A percentile compares a stretch with the other conserved stretches of the same genome.
Evolutionary conservation across 2,888 invertebrate genomes (phyloP).

Genomic region (Sinohyriopsis cumingii): DNA sequence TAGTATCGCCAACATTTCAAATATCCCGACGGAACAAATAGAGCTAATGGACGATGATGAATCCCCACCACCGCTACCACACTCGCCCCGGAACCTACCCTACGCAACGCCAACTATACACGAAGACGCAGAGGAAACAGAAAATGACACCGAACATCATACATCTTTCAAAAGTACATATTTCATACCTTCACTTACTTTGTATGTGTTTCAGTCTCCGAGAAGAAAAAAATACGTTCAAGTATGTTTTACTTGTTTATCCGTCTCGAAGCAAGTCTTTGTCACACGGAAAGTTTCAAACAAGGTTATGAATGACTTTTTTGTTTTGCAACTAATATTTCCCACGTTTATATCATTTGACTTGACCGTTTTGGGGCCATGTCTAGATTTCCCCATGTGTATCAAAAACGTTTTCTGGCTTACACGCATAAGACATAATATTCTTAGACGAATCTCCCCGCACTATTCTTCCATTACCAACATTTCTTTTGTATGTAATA

Average conservation of each 20-base stretch:
- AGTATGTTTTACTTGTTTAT: not conserved
- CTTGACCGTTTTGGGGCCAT: too few relatives aligned
- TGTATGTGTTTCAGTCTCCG: not conserved
- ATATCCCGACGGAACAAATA: slow-evolving; percentile 50
- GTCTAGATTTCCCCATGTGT: too few relatives aligned
- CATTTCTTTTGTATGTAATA: too few relatives aligned
- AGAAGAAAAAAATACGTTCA: not conserved
- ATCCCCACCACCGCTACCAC: slow-evolving; percentile 59
- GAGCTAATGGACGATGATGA: slow-evolving; percentile 60
- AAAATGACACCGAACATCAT: not conserved
- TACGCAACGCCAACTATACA: slow-evolving; percentile 53
- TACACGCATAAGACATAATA: too few relatives aligned
- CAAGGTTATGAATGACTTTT: not conserved
- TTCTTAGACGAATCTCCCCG: too few relatives aligned
- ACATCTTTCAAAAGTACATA: slow-evolving; percentile 8
- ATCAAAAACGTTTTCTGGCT: too few relatives aligned
- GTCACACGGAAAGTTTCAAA: too few relatives aligned
- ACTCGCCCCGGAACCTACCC: slow-evolving; percentile 58
- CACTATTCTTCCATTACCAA: too few relatives aligned
- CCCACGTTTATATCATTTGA: too few relatives aligned
- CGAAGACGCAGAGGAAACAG: slow-evolving; percentile 49
- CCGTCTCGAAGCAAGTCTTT: too few relatives aligned
- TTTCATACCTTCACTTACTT: too few relatives aligned
- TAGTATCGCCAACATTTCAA: slow-evolving; percentile 30
- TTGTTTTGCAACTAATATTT: not conserved